Base-by-base conservation (phyloP, 2,888 invertebrate species). In the Ectemnius lituratus region DNA sequence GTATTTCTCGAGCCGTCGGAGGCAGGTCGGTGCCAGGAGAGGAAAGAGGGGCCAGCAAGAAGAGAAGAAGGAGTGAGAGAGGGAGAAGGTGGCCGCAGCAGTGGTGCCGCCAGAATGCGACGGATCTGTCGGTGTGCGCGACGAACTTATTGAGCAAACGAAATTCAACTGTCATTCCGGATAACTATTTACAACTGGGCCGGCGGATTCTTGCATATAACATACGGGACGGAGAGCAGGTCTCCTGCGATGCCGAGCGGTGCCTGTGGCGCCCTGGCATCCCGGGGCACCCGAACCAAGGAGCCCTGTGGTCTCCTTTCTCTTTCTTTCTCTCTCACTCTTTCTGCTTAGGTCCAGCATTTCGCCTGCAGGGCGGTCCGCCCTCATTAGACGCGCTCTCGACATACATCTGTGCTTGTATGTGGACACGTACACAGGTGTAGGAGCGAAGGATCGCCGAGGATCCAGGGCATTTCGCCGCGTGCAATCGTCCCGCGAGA, bases 151-250 rank as follows among this genome's bases (percentile, higher is more conserved):
- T 72, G 81, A 68, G 73, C 79, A 66, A 62, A 68, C 80, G 71
- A 87, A 88, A 87, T 87, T 84, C 85, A 85, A 85, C 87, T 87
- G 88, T 88, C 88, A 88, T 85, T 87, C 82, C 78, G 82, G 73
- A 86, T 87, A 87, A 87, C 87, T 88, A 88, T 88, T 88, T 87
- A 88, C 87, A 87, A 80, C 85, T 80, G 64, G 84, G 73, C 79
- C 52, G 52, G 67, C 62, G 70, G 82, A 86, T 87, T 88, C 85
- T 86, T 85, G 85, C 85, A 85, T 85, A 86, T 82, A 82, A 78
- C 78, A 68, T 73, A 58, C 65, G 68, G 56, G 58, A 60, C n/a
- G 58, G 14, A 23, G 37, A 37, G 37, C 6, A 52, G 52, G n/a
- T 16, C 52, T 52, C 52, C 16, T 52, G 52, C 16, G 52, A 16